These are phyloP conservation scores for Syngnathus rostellatus DNA, from an alignment of 2,797 vertebrate species.

Conservation along the genomic window DNA sequence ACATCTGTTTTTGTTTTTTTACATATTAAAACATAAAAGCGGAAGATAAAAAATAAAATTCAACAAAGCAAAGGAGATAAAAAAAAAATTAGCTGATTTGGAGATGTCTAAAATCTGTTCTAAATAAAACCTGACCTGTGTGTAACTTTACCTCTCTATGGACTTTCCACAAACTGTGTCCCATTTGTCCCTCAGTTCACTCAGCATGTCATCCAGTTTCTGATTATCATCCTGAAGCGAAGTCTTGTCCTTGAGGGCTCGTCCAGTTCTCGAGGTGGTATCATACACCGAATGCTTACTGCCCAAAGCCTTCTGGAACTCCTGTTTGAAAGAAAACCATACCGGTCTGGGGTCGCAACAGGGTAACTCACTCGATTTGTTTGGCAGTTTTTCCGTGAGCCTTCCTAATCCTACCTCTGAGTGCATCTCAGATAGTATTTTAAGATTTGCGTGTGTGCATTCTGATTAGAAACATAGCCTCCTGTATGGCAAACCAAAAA, in stretches of 20 bases:
- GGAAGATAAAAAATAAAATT: background rate
- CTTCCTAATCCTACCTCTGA: background rate
- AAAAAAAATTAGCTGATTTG: background rate
- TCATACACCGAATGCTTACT: constrained; percentile 97
- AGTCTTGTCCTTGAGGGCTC: constrained; percentile 92
- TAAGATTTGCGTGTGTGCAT: constrained; percentile 28
- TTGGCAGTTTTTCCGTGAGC: background rate
- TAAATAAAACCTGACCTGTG: background rate
- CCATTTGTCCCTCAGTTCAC: constrained; percentile 97
- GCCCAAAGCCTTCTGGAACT: constrained; percentile 93
- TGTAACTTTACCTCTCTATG: constrained; percentile 82
- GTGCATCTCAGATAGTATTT: constrained; percentile 5
- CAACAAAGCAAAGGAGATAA: background rate
- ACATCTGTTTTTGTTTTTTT: background rate
- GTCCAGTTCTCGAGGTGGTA: constrained; percentile 86
- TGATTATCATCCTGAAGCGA: constrained; percentile 86
- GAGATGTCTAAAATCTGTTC: background rate
- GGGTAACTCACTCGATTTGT: background rate
- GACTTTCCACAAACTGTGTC: constrained; percentile 98
- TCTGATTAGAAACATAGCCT: constrained; percentile 26
- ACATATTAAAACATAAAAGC: background rate
- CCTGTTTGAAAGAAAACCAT: constrained; percentile 59
- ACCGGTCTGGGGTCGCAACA: background rate
- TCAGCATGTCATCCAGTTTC: constrained; percentile 94
- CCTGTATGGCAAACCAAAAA: constrained; percentile 29